A percentile compares a stretch with the other conserved stretches of the same genome.
These are phyloP conservation scores for Diabrotica virgifera DNA, from an alignment of 1,140 invertebrate species.

Conservation along the genomic window DNA sequence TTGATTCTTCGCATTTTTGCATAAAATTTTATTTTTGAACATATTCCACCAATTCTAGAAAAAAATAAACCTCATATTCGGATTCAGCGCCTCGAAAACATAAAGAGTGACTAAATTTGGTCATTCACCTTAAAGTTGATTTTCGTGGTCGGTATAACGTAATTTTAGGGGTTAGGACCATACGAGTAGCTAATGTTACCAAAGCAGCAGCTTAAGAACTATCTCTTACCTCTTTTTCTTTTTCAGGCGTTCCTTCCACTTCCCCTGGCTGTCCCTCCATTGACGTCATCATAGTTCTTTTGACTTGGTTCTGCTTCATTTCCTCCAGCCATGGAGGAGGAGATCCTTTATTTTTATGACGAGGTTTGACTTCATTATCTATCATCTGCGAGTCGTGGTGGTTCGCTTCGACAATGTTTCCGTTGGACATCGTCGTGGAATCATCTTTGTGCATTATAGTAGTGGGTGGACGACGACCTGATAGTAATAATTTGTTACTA, in stretches of 20 bases:
- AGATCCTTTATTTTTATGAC: slow-evolving; percentile 59
- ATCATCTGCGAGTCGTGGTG: slow-evolving; percentile 39
- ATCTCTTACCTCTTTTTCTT: slow-evolving; percentile 27
- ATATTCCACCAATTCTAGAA: no score
- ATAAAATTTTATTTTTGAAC: no score
- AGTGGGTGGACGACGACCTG: slow-evolving; percentile 59
- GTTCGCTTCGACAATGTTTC: slow-evolving; percentile 45
- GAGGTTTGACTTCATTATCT: slow-evolving; percentile 52
- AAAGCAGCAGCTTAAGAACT: background rate
- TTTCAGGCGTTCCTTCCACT: slow-evolving; percentile 9
- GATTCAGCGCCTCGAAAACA: no score
- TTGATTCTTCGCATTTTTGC: no score
- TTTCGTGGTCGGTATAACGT: no score
- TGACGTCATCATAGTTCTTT: slow-evolving; percentile 52
- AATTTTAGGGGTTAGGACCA: no score
- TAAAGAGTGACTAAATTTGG: no score
- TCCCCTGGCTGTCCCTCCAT: slow-evolving; percentile 18
- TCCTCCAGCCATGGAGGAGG: slow-evolving; percentile 71
- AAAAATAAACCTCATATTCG: no score
- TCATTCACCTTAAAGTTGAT: no score
- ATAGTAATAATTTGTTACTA: background rate
- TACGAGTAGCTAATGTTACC: no score
- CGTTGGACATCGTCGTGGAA: slow-evolving; percentile 50
- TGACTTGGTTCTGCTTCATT: slow-evolving; percentile 63
- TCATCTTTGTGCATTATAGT: slow-evolving; percentile 51